Base-by-base conservation (phyloP, 1,140 invertebrate genomes). In the Neoseiulus cucumeris region DNA sequence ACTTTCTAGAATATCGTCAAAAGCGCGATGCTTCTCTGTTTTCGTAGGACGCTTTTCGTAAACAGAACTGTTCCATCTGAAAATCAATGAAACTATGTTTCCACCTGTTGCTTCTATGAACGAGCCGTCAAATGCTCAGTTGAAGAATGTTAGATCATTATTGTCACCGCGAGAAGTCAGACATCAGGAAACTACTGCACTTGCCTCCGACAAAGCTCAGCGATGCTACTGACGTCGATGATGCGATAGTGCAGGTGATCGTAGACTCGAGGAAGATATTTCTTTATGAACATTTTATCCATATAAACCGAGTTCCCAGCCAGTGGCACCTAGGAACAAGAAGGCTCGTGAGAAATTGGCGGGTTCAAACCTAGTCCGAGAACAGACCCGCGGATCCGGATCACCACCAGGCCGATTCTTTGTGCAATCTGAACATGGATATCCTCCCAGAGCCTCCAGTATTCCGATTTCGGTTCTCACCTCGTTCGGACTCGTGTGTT, bases 221-320 rank as follows among this genome's bases (percentile, higher is more conserved):
- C 95, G 1, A 96, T 76, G 2, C 85, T 82, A 39, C 86, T 89
- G 4, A 95, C 91, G 82, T 98, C 93, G 64, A 97, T 84, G 25
- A 91, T 85, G 72, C 92, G 81, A 76, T 97, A 95, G 76, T 96
- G 90, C 65, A 96, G 77, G 75, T 91, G 87, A 12, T 84, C 72
- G 72, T 86, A 73, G 17, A 91, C 73, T 42, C 69, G 75, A 0
- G 87, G 86, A 83, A 91, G 86, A 70, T 85, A 82, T 75, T 85
- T 86, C 1, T 72, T 68, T 39, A 93, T 68, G 76, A 92, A 93
- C 14, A 84, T 64, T 68, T 85, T 77, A 74, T 98, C 92, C 79
- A 85, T 84, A 71, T 88, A 86, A 7, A 96, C 80, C 65, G 87
- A 85, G 78, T 93, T 98, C 0, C 93, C 93, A 65, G 86, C 91